Evolutionary conservation across 2,113 vertebrate species (phyloP).

Genomic region (Dasyornis broadbenti): DNA sequence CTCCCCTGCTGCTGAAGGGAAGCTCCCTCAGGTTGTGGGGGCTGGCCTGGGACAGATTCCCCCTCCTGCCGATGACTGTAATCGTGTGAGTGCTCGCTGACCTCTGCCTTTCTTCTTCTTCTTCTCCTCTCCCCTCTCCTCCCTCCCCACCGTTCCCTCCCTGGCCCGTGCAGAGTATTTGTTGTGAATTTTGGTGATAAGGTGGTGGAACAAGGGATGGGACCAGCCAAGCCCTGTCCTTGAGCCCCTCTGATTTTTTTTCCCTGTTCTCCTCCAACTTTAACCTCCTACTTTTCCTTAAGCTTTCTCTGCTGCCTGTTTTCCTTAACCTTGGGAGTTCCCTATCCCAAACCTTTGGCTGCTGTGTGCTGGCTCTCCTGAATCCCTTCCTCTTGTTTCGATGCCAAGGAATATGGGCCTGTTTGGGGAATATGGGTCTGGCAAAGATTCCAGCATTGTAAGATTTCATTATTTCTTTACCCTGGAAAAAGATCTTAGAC

Average conservation of each 20-base stretch:
- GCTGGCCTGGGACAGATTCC: neutral
- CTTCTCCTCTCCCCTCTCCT: neutral
- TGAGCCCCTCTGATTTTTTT: neutral
- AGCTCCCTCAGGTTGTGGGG: neutral
- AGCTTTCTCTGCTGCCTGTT: neutral
- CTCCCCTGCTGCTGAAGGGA: neutral
- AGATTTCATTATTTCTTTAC: neutral
- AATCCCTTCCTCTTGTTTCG: neutral
- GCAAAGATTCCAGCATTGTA: neutral
- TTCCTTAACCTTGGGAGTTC: neutral
- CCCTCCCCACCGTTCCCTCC: neutral
- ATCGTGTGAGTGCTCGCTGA: conserved; percentile 35
- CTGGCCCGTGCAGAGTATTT: neutral
- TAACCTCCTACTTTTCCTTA: neutral
- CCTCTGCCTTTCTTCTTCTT: neutral
- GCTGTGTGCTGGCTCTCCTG: neutral
- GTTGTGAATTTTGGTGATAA: neutral
- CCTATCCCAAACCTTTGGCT: neutral
- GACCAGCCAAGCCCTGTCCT: neutral
- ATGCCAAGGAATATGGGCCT: neutral
- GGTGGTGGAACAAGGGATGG: neutral
- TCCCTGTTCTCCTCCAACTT: neutral
- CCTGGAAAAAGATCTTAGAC: neutral
- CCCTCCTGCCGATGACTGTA: conserved; percentile 34
- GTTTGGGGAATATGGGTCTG: neutral